These are phyloP conservation scores for Philopedon plagiatum DNA, from an alignment of 2,888 invertebrate genomes.

Conservation along the genomic window DNA sequence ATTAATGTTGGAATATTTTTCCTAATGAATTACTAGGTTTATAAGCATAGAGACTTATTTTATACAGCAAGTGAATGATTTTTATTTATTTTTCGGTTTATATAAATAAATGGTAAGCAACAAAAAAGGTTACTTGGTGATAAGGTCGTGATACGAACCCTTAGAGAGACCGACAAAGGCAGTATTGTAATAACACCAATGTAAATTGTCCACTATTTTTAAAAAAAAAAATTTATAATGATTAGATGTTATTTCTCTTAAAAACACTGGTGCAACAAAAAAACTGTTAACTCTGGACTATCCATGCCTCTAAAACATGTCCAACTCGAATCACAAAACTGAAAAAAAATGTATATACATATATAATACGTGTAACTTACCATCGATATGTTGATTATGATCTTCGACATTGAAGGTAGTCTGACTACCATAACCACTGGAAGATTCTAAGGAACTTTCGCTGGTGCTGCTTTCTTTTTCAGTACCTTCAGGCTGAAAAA, in stretches of 20 bases:
- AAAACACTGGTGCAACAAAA: not conserved
- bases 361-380: conserved; percentile 47
- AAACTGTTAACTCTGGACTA: conserved; percentile 11
- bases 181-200: too few relatives aligned
- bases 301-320: conserved; percentile 34
- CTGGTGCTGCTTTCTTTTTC: conserved; percentile 76
- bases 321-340: conserved; percentile 8
- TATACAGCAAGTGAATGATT: too few relatives aligned
- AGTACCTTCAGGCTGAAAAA: conserved; percentile 61
- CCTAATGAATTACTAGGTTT: too few relatives aligned
- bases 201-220: not conserved
- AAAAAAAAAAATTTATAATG: not conserved
- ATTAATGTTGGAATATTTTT: too few relatives aligned
- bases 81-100: too few relatives aligned
- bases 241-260: not conserved
- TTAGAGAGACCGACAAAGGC: too few relatives aligned
- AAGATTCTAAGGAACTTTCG: conserved; percentile 82
- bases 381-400: conserved; percentile 65
- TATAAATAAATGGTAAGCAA: too few relatives aligned
- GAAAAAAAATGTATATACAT: not conserved
- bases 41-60: too few relatives aligned
- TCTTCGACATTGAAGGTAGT: conserved; percentile 78
- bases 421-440: conserved; percentile 84
- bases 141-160: too few relatives aligned
- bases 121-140: too few relatives aligned